Base-by-base conservation (phyloP, 2,888 invertebrate genomes). In the Erpobdella octoculata region DNA sequence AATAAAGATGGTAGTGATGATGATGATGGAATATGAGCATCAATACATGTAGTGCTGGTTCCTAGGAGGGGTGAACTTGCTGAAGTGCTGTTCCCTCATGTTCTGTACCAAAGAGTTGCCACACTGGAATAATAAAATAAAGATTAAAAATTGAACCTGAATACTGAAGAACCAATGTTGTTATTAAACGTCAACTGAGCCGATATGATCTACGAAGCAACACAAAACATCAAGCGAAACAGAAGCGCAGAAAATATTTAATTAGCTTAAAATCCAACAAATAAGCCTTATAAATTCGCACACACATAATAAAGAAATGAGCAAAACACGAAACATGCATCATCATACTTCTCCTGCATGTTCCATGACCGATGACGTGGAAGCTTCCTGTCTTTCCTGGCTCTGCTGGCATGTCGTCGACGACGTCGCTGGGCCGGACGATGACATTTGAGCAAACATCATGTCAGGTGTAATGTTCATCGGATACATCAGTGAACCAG, bases 361-460 rank as follows among this genome's bases (percentile, higher is more conserved):
- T 6, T 62, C 62, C 35, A 62, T 9, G 3, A 62, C 35, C 31
- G 62, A 62, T 12, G 12, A 15, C 35, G 62, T 33, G n/a, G 53
- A 53, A 12, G 35, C 33, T n/a, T 62, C 62, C 62, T n/a, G 31
- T 35, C 62, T 62, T 2, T 62, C 62, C 62, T 62, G 62, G 31
- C 31, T 31, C 31, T 62, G 62, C 62, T 62, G 62, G 35, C 62
- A 62, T n/a, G 62, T 28, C 12, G 62, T 62, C 28, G 62, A 9
- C 4, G 62, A 35, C 1, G 28, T n/a, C 9, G 31, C 62, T 1
- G n/a, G n/a, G n/a, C 46, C 46, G 12, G 46, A 6, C 12, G 65
- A 35, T 28, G 69, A 28, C 69, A 69, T 69, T 12, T 69, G 69
- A 15, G 69, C 31, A 36, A 69, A 69, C 69, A 69, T 69, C 53